Evolutionary conservation across 1,140 invertebrate genomes (phyloP).

Genomic region (Acromyrmex charruanus): DNA sequence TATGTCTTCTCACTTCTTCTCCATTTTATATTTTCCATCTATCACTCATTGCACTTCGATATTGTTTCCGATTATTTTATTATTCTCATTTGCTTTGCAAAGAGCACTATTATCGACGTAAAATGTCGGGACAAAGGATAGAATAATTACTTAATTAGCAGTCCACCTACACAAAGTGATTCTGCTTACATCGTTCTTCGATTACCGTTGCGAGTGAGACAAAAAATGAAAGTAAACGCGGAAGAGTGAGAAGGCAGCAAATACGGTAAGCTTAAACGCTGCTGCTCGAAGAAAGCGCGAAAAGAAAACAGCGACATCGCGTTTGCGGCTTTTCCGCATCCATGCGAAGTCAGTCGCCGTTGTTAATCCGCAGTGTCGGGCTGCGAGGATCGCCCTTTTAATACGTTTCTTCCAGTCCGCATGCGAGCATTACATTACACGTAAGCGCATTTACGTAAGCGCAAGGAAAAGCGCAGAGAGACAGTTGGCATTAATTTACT

Average conservation of each 20-base stretch:
- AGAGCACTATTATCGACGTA: slow-evolving; percentile 43
- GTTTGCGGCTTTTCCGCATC: slow-evolving; percentile 27
- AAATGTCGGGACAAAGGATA: not conserved
- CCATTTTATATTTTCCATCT: slow-evolving; percentile 7
- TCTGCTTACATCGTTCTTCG: slow-evolving; percentile 7
- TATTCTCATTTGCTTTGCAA: slow-evolving; percentile 73
- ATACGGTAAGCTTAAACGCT: not conserved
- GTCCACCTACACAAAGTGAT: slow-evolving; percentile 54
- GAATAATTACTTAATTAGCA: slow-evolving; percentile 72
- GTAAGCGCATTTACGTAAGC: slow-evolving; percentile 35
- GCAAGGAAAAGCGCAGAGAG: not conserved
- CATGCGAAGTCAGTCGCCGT: slow-evolving; percentile 39
- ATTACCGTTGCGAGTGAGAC: slow-evolving; percentile 12
- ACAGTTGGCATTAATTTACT: slow-evolving; percentile 14
- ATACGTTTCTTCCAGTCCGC: slow-evolving; percentile 43
- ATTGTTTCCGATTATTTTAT: slow-evolving; percentile 75
- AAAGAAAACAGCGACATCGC: slow-evolving; percentile 33
- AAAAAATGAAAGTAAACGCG: not conserved
- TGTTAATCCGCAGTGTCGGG: slow-evolving; percentile 37
- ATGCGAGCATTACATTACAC: slow-evolving; percentile 27
- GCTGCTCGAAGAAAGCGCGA: not conserved
- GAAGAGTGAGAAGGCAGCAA: not conserved
- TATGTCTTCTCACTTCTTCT: not conserved
- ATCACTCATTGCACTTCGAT: slow-evolving; percentile 54
- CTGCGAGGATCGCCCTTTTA: slow-evolving; percentile 47